Evolutionary conservation across 2,888 invertebrate species (phyloP).

Genomic region (Adela reaumurella): DNA sequence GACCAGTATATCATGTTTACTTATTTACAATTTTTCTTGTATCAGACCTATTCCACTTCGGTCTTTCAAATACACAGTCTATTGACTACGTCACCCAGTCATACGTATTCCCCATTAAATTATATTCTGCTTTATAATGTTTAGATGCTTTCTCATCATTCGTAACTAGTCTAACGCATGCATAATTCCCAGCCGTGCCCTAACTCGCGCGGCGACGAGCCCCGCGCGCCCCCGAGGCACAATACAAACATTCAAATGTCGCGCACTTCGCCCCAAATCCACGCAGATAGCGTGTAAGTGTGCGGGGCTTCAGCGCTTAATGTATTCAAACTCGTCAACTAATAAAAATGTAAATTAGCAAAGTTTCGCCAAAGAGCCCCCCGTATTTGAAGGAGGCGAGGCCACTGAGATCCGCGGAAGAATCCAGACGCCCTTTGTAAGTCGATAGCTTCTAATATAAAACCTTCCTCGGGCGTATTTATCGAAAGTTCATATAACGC

Average conservation of each 20-base stretch:
- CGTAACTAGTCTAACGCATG: not conserved
- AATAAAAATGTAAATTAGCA: slow-evolving; percentile 35
- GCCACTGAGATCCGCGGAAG: not conserved
- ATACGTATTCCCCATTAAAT: too few relatives aligned
- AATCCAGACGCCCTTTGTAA: not conserved
- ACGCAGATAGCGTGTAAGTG: not conserved
- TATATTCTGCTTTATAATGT: too few relatives aligned
- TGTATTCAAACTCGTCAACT: slow-evolving; percentile 13
- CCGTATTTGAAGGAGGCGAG: too few relatives aligned
- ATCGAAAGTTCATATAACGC: not conserved
- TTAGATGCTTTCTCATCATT: too few relatives aligned
- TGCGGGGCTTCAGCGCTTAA: not conserved
- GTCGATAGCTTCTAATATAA: not conserved
- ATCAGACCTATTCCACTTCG: too few relatives aligned
- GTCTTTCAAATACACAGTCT: too few relatives aligned
- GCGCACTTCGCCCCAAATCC: not conserved
- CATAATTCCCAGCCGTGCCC: not conserved
- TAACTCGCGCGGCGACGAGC: not conserved
- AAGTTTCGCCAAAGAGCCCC: slow-evolving; percentile 12
- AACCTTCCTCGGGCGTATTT: not conserved
- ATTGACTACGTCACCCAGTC: too few relatives aligned
- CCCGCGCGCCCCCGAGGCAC: not conserved
- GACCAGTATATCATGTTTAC: too few relatives aligned
- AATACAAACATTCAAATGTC: not conserved
- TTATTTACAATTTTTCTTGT: too few relatives aligned